Percentiles rank a stretch among this genome's conserved stretches.
Conservation (phyloP, 2,888 invertebrate species). For the Amaurobius ferox region DNA sequence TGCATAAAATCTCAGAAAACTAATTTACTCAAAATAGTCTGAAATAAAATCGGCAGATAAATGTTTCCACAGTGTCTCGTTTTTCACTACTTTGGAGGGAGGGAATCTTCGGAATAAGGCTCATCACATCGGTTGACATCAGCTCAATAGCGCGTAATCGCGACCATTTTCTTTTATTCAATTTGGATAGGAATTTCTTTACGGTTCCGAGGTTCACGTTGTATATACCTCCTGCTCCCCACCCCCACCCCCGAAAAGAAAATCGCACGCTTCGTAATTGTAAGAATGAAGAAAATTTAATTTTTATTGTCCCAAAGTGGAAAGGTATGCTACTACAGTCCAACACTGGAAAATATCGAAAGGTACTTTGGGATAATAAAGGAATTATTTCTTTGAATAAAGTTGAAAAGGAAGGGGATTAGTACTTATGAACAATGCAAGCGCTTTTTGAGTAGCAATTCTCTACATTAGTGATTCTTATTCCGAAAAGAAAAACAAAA, state of each 20-base stretch:
- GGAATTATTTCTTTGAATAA: constrained; percentile 36
- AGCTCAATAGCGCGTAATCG: constrained; percentile 52
- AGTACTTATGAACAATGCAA: background rate
- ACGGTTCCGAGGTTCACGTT: constrained; percentile 3
- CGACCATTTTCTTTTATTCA: constrained; percentile 13
- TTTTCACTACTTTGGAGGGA: background rate
- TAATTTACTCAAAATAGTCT: constrained; percentile 46
- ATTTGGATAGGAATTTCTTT: constrained; percentile 39
- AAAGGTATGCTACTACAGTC: constrained; percentile 12
- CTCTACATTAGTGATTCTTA: background rate
- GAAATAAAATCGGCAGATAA: background rate
- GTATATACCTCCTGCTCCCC: too few relatives aligned
- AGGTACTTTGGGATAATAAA: constrained; percentile 29
- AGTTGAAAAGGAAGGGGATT: constrained; percentile 26
- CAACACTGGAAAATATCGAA: constrained; percentile 10
- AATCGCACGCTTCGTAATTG: constrained; percentile 15
- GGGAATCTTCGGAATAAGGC: background rate
- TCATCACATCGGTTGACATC: background rate
- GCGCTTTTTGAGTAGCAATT: background rate
- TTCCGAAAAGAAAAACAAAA: background rate
- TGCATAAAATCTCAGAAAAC: constrained; percentile 25
- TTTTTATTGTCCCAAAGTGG: constrained; percentile 30
- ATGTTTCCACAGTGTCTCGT: background rate
- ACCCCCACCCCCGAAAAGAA: constrained; percentile 9
- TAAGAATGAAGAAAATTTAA: constrained; percentile 48